phyloP scores from a whole-genome alignment of 2,888 invertebrate genomes.

The Micropterix aruncella region DNA sequence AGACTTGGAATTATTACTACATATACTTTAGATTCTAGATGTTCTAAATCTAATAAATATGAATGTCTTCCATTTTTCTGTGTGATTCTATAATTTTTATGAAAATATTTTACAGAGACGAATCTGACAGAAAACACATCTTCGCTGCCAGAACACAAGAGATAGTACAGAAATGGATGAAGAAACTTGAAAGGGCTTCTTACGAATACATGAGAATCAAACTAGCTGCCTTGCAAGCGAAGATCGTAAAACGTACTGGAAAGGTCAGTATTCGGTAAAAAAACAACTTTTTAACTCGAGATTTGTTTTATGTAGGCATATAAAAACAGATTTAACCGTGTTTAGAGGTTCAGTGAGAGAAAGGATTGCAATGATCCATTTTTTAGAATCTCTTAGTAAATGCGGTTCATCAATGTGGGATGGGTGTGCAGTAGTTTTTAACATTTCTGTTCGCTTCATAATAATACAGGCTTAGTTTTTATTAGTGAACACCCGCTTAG shows the following conservation, averaged over 20 bases:
- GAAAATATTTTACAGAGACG: constrained; percentile 23
- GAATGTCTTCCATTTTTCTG: too few species aligned
- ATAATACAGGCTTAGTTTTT: too few species aligned
- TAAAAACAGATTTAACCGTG: too few species aligned
- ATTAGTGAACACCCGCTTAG: too few species aligned
- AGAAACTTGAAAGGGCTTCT: constrained; percentile 50
- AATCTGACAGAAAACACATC: constrained; percentile 52
- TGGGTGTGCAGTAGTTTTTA: neutral
- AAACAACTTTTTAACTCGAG: constrained; percentile 3
- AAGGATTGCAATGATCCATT: too few species aligned
- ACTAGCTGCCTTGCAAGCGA: constrained; percentile 48
- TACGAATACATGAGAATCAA: constrained; percentile 55
- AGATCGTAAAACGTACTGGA: constrained; percentile 52
- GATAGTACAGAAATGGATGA: constrained; percentile 58
- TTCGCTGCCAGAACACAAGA: constrained; percentile 57
- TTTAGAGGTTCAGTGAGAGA: too few species aligned
- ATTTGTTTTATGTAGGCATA: too few species aligned
- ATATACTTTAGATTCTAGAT: too few species aligned
- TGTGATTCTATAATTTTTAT: neutral
- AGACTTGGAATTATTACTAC: too few species aligned
- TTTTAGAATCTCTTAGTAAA: too few species aligned
- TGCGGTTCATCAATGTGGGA: neutral
- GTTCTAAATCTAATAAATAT: too few species aligned
- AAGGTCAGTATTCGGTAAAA: constrained; percentile 26
- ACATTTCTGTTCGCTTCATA: too few species aligned